Base-by-base conservation (phyloP, 1,140 invertebrate genomes). In the Pteromalus puparum region DNA sequence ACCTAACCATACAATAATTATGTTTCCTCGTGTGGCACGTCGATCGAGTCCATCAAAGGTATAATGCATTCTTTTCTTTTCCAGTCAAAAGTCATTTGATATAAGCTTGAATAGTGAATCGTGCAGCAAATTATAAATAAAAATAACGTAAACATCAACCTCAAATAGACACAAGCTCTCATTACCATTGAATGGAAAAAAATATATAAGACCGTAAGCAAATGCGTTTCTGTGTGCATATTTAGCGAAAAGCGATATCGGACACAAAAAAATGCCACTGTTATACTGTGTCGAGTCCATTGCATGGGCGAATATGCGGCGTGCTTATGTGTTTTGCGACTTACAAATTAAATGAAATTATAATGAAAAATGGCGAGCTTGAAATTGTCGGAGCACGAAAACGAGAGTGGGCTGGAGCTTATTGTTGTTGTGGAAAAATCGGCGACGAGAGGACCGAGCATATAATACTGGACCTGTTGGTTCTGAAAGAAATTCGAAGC, bases 351-450 rank as follows among this genome's bases (percentile, higher is more conserved):
- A 42, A 38, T 24, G 28, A n/a, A 42, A 48, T 48, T 15, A 48
- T 48, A 68, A 15, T 30, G 28, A 42, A 13, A 10, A 61, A 61
- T 21, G 5, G 24, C n/a, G 61, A 79, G 30, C 18, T 79, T 79
- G 10, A 78, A 78, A 67, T 67, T 18, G 21, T 5, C 30, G 24
- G 38, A 5, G 28, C 6, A 30, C 21, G 13, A 24, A 21, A 67
- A 70, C 26, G 10, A 68, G 7, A 72, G 24, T 9, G 7, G 3
- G 42, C 53, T 81, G 28, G 21, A 65, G 21, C 34, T 53, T 42
- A n/a, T n/a, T 42, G 21, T 74, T 74, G 34, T 74, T 61, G 9
- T 74, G 73, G 15, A 82, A 76, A 65, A 28, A 82, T 76, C 48
- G 73, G 61, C 53, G 68, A 76, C 67, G 28, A 46, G 4, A 15